phyloP scores from a whole-genome alignment of 2,797 vertebrate species.

The Rhabdomys pumilio region DNA sequence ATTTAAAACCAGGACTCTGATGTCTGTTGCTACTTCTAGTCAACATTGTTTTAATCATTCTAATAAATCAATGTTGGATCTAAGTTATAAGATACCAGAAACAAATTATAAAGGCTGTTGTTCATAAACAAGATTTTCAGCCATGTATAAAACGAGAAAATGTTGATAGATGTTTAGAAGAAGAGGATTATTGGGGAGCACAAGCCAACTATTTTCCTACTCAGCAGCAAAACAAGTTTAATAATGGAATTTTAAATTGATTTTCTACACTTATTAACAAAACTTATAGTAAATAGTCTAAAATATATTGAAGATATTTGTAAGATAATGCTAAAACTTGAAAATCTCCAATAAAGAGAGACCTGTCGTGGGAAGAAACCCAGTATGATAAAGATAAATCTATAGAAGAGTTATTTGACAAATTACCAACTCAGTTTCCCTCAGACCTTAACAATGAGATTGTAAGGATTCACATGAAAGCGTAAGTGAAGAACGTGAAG shows the following conservation, averaged over 20 bases:
- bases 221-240: background rate
- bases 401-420: constrained; percentile 5
- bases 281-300: constrained; percentile 18
- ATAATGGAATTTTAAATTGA: constrained; percentile 35
- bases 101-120: background rate
- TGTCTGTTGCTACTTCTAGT: background rate
- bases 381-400: background rate
- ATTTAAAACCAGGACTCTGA: constrained; percentile 41
- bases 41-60: constrained; percentile 8
- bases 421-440: background rate
- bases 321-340: constrained; percentile 32
- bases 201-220: constrained; percentile 3
- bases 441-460: background rate
- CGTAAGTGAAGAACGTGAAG: constrained; percentile 1
- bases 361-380: background rate
- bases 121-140: background rate
- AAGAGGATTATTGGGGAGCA: background rate
- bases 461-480: background rate
- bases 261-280: constrained; percentile 3
- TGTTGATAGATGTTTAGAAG: constrained; percentile 36
- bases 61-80: background rate
- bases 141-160: constrained; percentile 9
- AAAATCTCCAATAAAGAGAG: constrained; percentile 11
- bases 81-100: constrained; percentile 37
- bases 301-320: constrained; percentile 36